Percentiles rank a stretch among this genome's conserved stretches.
Conservation (phyloP, 2,113 vertebrate genomes). For the Phalacrocorax carbo region DNA sequence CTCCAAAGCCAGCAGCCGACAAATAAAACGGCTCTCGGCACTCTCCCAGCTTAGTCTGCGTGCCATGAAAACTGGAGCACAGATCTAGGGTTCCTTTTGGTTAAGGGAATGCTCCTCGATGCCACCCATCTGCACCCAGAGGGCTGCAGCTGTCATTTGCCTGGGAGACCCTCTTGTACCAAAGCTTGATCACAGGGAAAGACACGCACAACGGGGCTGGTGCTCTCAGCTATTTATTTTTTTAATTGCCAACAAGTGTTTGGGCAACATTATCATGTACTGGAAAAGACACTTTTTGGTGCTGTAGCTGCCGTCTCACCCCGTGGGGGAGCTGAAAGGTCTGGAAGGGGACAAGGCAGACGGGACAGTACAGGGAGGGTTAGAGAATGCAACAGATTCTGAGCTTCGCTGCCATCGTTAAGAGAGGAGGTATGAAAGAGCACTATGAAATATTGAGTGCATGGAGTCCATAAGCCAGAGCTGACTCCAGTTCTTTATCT, state of each 20-base stretch:
- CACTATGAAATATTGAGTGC: not conserved
- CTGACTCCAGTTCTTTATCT: not conserved
- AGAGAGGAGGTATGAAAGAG: not conserved
- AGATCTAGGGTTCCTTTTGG: not conserved
- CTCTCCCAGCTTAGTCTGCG: not conserved
- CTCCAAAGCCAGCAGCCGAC: not conserved
- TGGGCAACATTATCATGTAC: not conserved
- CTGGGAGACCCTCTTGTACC: not conserved
- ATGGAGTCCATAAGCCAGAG: not conserved
- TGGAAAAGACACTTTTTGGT: not conserved
- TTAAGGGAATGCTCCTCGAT: not conserved
- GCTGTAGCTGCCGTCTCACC: not conserved
- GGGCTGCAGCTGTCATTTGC: not conserved
- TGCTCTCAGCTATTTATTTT: not conserved
- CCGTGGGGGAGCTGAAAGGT: not conserved
- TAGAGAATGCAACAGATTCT: not conserved
- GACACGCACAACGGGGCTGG: rapidly evolving
- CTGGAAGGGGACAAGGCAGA: not conserved
- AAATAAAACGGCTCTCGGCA: not conserved
- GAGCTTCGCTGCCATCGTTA: not conserved
- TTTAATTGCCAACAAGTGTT: not conserved
- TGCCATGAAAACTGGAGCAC: too few species aligned
- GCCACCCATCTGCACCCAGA: not conserved
- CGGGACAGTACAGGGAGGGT: not conserved
- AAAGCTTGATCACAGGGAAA: not conserved